A percentile compares a stretch with the other conserved stretches of the same genome.
Conservation (phyloP, 2,113 vertebrate genomes). For the Hyaena hyaena region DNA sequence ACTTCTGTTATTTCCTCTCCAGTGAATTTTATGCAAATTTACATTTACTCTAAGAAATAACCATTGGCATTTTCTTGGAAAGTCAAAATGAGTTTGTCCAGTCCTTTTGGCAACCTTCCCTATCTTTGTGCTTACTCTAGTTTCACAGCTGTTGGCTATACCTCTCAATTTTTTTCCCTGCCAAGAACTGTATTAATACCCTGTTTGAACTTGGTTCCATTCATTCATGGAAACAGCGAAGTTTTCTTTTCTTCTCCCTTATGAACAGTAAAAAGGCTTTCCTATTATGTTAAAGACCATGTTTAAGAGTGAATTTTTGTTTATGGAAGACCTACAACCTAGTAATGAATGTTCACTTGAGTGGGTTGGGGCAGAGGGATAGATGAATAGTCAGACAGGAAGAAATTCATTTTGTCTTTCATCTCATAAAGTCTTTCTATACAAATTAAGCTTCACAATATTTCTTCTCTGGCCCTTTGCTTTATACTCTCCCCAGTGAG, state of each 20-base stretch:
- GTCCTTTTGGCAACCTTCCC: neutral
- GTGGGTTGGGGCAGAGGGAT: neutral
- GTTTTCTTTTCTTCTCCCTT: slow-evolving; percentile 9
- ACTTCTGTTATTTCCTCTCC: slow-evolving; percentile 15
- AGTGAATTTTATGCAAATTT: slow-evolving; percentile 53
- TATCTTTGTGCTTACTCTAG: neutral
- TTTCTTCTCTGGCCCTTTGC: slow-evolving; percentile 20
- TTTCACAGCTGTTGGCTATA: slow-evolving; percentile 18
- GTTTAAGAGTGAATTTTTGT: slow-evolving; percentile 31
- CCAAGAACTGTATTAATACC: neutral
- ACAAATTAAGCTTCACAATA: slow-evolving; percentile 35
- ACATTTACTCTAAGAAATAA: slow-evolving; percentile 47
- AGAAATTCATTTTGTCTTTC: slow-evolving; percentile 27
- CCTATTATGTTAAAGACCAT: slow-evolving; percentile 10
- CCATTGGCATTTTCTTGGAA: slow-evolving; percentile 39
- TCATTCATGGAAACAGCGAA: slow-evolving; percentile 43
- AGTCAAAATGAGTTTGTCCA: neutral
- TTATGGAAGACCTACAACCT: neutral
- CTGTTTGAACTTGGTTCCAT: slow-evolving; percentile 13
- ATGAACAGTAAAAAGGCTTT: slow-evolving; percentile 32
- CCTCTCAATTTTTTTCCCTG: neutral
- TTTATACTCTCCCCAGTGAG: neutral
- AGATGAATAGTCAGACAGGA: neutral
- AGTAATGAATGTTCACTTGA: neutral
- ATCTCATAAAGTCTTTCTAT: neutral